Percentiles rank a stretch among this genome's conserved stretches.
Evolutionary conservation across 37 sponge, comb jelly and placozoan genomes (phyloP).

Genomic region (Halisarca cf. caerulea): DNA sequence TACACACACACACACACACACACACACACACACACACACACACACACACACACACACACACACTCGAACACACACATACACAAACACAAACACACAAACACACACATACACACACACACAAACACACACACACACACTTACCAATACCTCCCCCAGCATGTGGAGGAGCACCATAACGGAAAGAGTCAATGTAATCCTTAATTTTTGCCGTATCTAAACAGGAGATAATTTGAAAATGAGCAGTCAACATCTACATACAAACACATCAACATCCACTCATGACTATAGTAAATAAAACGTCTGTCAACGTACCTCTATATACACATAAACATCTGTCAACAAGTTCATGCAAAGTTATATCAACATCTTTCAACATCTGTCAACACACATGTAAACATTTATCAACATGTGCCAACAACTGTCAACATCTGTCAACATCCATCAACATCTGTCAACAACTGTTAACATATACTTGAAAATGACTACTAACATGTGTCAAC

Average conservation of each 20-base stretch:
- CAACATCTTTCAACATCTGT: too few species aligned
- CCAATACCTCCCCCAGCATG: slow-evolving; percentile 99
- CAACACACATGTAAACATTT: too few species aligned
- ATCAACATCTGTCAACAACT: too few species aligned
- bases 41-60: slow-evolving; percentile 4
- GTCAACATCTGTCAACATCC: too few species aligned
- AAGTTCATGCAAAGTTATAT: too few species aligned
- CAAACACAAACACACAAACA: too few species aligned
- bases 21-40: neutral
- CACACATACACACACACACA: neutral
- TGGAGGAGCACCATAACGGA: slow-evolving; percentile 91
- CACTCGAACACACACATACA: neutral
- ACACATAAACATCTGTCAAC: neutral
- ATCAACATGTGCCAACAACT: too few species aligned
- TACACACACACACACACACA: neutral
- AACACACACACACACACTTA: slow-evolving; percentile 32
- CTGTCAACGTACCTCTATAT: neutral
- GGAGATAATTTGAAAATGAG: neutral
- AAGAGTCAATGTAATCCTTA: slow-evolving; percentile 98
- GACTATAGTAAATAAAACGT: neutral
- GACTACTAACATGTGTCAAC: too few species aligned
- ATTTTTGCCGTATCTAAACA: slow-evolving; percentile 86
- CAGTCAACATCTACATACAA: neutral
- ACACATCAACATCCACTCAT: neutral
- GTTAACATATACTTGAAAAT: too few species aligned